Evolutionary conservation across 1,140 invertebrate genomes (phyloP).

Genomic region (Euura saliciscinereae): DNA sequence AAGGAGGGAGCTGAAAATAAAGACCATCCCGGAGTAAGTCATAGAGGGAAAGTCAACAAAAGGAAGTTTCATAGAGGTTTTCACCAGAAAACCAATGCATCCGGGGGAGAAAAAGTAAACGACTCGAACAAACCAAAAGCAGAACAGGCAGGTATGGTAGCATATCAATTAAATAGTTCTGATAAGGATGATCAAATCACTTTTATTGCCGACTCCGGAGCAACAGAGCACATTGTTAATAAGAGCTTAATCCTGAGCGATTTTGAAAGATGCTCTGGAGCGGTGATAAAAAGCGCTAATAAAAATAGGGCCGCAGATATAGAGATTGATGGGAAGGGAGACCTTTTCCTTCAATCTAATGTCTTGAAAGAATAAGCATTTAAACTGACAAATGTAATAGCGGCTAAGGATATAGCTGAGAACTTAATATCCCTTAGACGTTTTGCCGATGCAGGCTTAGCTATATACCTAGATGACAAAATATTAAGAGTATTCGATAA

Average conservation of each 20-base stretch:
- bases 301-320: conserved; percentile 25
- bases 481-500: conserved; percentile 18
- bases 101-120: background rate
- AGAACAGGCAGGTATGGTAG: background rate
- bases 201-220: conserved; percentile 12
- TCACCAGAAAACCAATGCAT: background rate
- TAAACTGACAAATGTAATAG: conserved; percentile 17
- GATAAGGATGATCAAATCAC: conserved; percentile 16
- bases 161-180: background rate
- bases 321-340: conserved; percentile 21
- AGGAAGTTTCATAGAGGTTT: background rate
- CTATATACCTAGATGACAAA: conserved; percentile 22
- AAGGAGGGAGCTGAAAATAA: background rate
- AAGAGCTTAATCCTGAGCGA: background rate
- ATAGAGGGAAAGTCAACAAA: background rate
- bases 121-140: background rate
- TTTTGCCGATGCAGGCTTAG: conserved; percentile 22
- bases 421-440: conserved; percentile 23
- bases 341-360: conserved; percentile 14
- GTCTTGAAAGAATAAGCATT: conserved; percentile 7
- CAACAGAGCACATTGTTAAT: no score
- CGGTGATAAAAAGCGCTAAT: conserved; percentile 27
- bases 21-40: background rate
- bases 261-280: conserved; percentile 20
- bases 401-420: conserved; percentile 21